Conservation (phyloP, 1,140 invertebrate genomes). For the Heliothis virescens region DNA sequence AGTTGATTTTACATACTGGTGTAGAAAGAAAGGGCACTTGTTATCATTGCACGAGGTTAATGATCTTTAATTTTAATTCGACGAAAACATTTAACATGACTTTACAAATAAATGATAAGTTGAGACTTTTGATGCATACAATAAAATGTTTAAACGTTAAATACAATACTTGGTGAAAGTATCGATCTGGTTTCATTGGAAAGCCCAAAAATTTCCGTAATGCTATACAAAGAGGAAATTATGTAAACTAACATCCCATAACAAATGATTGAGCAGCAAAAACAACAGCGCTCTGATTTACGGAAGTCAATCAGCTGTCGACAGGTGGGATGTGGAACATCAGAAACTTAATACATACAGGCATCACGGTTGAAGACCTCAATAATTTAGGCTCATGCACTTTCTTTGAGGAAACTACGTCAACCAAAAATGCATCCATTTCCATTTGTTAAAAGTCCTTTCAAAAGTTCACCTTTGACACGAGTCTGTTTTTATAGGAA, state of each 20-base stretch:
- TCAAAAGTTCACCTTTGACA: too few relatives aligned
- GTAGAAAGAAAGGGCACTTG: constrained; percentile 25
- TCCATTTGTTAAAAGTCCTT: too few relatives aligned
- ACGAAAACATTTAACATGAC: constrained; percentile 22
- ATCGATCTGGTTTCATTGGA: not conserved
- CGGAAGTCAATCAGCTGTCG: not conserved
- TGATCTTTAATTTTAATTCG: constrained; percentile 22
- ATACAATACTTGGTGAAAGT: not conserved
- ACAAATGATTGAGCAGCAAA: not conserved
- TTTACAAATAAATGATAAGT: not conserved
- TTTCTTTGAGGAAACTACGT: too few relatives aligned
- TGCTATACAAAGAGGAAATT: not conserved
- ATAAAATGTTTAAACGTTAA: not conserved
- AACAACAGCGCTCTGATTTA: not conserved
- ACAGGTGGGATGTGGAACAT: not conserved
- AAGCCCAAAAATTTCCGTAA: constrained; percentile 6
- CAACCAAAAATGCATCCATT: too few relatives aligned
- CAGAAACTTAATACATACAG: constrained; percentile 8
- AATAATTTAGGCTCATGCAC: not conserved
- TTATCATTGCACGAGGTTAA: constrained; percentile 24
- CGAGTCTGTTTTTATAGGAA: too few relatives aligned
- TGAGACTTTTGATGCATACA: not conserved
- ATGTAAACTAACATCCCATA: not conserved
- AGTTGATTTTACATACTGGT: not conserved
- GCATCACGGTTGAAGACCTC: constrained; percentile 6